Conservation (phyloP, 2,797 vertebrate genomes). For the Macroramphosus scolopax region DNA sequence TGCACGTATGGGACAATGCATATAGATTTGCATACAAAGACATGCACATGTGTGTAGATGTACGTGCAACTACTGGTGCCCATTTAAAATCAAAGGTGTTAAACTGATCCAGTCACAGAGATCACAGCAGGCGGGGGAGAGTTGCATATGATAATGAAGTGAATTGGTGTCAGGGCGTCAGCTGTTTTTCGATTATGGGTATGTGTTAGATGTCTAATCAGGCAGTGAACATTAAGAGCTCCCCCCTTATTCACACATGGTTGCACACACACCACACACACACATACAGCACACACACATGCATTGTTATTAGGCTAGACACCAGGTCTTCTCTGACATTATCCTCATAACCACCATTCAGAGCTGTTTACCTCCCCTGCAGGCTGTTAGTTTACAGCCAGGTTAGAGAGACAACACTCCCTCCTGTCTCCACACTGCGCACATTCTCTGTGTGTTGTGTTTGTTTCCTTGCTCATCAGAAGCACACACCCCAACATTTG, state of each 20-base stretch:
- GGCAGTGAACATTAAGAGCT: too few species aligned
- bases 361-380: slow-evolving; percentile 43
- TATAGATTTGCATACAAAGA: too few species aligned
- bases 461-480: slow-evolving; percentile 11
- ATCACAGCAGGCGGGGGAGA: too few species aligned
- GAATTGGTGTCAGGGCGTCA: too few species aligned
- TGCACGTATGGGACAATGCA: too few species aligned
- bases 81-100: too few species aligned
- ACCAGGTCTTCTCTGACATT: slow-evolving; percentile 27
- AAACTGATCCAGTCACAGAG: too few species aligned
- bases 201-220: too few species aligned
- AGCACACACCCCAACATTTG: slow-evolving; percentile 15
- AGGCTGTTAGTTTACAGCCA: slow-evolving; percentile 52
- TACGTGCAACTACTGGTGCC: too few species aligned
- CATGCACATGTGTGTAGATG: slow-evolving; percentile 2
- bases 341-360: slow-evolving; percentile 41
- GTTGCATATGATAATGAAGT: too few species aligned
- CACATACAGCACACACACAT: slow-evolving; percentile 4
- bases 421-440: slow-evolving; percentile 15
- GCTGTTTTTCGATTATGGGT: too few species aligned
- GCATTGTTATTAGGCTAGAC: slow-evolving; percentile 41
- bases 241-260: not conserved
- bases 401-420: slow-evolving; percentile 15
- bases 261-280: slow-evolving; percentile 4
- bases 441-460: slow-evolving; percentile 10